These are phyloP conservation scores for Alloplasta piceator DNA, from an alignment of 2,888 invertebrate genomes.

Conservation along the genomic window DNA sequence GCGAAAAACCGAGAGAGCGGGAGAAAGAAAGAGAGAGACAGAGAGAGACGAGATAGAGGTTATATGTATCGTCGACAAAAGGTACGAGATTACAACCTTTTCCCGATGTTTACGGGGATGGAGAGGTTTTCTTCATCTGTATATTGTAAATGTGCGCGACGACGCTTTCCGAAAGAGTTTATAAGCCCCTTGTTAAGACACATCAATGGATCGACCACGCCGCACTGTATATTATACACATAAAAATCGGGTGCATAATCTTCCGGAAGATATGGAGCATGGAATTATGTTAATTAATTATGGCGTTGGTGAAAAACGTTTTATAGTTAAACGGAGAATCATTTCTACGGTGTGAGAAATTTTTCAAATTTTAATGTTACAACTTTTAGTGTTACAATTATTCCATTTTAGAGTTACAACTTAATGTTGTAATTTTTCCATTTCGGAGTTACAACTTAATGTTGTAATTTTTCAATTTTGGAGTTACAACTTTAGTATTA, in stretches of 20 bases:
- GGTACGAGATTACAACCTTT: constrained; percentile 64
- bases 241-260: constrained; percentile 29
- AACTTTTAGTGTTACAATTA: background rate
- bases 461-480: too few species aligned
- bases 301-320: constrained; percentile 14
- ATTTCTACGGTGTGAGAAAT: background rate
- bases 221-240: constrained; percentile 17
- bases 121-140: constrained; percentile 58
- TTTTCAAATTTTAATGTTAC: background rate
- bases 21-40: constrained; percentile 1
- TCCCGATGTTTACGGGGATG: constrained; percentile 63
- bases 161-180: constrained; percentile 6
- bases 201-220: constrained; percentile 32
- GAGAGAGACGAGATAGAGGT: background rate
- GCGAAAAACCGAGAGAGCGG: background rate
- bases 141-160: background rate
- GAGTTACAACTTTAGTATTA: too few species aligned
- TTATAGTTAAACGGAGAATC: background rate
- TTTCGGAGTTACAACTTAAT: too few species aligned
- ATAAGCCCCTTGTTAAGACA: constrained; percentile 10
- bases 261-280: constrained; percentile 45
- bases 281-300: constrained; percentile 62
- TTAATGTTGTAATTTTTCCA: too few species aligned
- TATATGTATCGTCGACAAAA: constrained; percentile 43
- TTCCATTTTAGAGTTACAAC: too few species aligned